These are phyloP conservation scores for Perithous albicinctus DNA, from an alignment of 2,888 invertebrate genomes.

Conservation along the genomic window DNA sequence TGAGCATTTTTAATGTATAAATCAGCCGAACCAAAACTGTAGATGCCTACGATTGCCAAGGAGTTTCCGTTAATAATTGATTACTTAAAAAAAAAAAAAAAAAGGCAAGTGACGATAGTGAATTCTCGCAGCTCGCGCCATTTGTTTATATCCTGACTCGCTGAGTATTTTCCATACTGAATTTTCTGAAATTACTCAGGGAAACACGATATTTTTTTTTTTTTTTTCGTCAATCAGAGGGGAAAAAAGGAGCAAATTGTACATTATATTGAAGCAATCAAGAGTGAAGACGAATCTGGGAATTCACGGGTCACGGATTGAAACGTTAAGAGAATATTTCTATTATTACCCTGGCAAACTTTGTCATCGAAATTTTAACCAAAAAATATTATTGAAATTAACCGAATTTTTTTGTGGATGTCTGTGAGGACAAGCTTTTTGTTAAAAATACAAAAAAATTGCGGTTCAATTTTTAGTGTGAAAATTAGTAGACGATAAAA, in stretches of 20 bases:
- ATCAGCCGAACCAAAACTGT: constrained; percentile 62
- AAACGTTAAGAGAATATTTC: constrained; percentile 40
- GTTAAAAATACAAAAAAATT: too few species aligned
- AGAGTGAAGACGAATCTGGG: constrained; percentile 32
- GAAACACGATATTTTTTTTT: constrained; percentile 33
- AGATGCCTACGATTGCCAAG: constrained; percentile 33
- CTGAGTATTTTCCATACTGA: constrained; percentile 19
- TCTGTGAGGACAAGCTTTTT: too few species aligned
- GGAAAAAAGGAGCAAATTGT: constrained; percentile 43
- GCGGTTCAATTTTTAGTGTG: too few species aligned
- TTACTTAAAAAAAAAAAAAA: too few species aligned
- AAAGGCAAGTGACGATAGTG: background rate
- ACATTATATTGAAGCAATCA: constrained; percentile 58
- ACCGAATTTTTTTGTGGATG: too few species aligned
- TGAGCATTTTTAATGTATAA: constrained; percentile 47
- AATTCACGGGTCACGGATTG: constrained; percentile 53
- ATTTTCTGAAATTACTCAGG: constrained; percentile 28
- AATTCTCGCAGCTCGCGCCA: constrained; percentile 27
- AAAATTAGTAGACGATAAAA: too few species aligned
- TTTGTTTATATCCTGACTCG: constrained; percentile 33
- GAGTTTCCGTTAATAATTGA: constrained; percentile 8
- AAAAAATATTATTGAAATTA: too few species aligned
- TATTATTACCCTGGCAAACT: too few species aligned
- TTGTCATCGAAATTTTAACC: too few species aligned
- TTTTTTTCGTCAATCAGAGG: constrained; percentile 19